Conservation (phyloP, 2,113 vertebrate species). For the Sander vitreus region DNA sequence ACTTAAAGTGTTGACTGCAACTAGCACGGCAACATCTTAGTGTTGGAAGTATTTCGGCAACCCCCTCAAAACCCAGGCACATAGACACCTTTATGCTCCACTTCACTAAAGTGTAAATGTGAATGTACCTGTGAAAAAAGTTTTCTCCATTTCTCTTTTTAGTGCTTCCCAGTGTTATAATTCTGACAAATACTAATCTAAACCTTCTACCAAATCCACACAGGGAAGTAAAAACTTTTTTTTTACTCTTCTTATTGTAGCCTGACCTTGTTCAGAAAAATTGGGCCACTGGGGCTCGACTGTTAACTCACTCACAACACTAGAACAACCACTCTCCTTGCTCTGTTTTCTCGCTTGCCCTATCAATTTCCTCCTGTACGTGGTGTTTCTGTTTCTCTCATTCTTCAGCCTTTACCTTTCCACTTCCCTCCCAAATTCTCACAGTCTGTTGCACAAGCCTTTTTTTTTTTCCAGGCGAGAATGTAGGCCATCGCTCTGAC, state of each 20-base stretch:
- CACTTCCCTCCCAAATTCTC: constrained; percentile 66
- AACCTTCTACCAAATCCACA: constrained; percentile 1
- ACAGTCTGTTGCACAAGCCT: constrained; percentile 70
- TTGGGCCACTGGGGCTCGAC: constrained; percentile 4
- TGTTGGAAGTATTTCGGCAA: background rate
- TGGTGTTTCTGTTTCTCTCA: constrained; percentile 30
- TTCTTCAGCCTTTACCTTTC: constrained; percentile 50
- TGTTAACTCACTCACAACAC: constrained; percentile 25
- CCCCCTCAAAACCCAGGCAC: constrained; percentile 8
- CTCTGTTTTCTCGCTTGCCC: constrained; percentile 46
- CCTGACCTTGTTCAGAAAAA: constrained; percentile 14
- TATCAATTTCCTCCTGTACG: constrained; percentile 32
- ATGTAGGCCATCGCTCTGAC: constrained; percentile 78
- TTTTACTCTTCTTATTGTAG: constrained; percentile 16
- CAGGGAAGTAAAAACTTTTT: constrained; percentile 15
- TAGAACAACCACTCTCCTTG: background rate
- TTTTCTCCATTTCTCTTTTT: background rate
- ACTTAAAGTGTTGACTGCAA: background rate
- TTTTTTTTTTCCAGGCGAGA: constrained; percentile 56
- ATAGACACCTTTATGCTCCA: constrained; percentile 18
- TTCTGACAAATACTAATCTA: background rate
- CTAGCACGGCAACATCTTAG: background rate
- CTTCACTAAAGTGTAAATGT: constrained; percentile 22
- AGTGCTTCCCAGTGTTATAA: background rate
- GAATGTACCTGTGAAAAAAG: constrained; percentile 5